Conservation (phyloP, 2,888 invertebrate species). For the Tridacna gigas region DNA sequence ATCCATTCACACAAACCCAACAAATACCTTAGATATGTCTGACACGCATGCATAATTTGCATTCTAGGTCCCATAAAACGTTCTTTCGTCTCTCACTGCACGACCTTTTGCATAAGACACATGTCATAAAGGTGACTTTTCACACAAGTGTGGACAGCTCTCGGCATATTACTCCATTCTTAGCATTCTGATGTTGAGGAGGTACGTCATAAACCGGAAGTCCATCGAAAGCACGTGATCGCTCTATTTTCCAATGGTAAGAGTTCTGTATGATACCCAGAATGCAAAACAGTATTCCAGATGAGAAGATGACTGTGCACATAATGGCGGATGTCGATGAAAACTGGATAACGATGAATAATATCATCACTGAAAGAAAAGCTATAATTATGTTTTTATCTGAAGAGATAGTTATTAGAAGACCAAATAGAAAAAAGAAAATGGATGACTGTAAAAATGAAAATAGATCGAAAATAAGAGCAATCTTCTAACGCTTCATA, state of each 20-base stretch:
- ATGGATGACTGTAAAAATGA: too few species aligned
- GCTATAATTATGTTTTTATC: background rate
- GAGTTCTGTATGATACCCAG: conserved; percentile 97
- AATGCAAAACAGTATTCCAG: conserved; percentile 96
- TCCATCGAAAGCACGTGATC: conserved; percentile 80
- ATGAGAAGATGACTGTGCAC: conserved; percentile 94
- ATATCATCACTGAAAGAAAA: conserved; percentile 90
- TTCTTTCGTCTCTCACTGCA: background rate
- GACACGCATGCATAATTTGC: too few species aligned
- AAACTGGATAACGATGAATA: conserved; percentile 96
- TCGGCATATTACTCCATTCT: conserved; percentile 41
- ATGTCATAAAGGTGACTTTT: background rate
- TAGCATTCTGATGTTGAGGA: conserved; percentile 8
- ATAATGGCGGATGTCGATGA: conserved; percentile 96
- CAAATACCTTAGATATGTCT: too few species aligned
- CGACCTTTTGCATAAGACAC: too few species aligned
- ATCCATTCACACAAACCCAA: too few species aligned
- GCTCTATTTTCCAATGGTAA: conserved; percentile 92
- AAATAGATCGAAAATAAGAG: too few species aligned
- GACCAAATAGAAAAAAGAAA: too few species aligned
- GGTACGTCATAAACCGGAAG: conserved; percentile 75
- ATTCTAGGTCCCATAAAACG: too few species aligned
- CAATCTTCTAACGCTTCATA: too few species aligned
- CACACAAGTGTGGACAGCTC: conserved; percentile 75
- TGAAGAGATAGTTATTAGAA: too few species aligned